Evolutionary conservation across 1,140 invertebrate genomes (phyloP), one percentile per base, ranked within the genome.

Genomic region (Drosophila repleta): DNA sequence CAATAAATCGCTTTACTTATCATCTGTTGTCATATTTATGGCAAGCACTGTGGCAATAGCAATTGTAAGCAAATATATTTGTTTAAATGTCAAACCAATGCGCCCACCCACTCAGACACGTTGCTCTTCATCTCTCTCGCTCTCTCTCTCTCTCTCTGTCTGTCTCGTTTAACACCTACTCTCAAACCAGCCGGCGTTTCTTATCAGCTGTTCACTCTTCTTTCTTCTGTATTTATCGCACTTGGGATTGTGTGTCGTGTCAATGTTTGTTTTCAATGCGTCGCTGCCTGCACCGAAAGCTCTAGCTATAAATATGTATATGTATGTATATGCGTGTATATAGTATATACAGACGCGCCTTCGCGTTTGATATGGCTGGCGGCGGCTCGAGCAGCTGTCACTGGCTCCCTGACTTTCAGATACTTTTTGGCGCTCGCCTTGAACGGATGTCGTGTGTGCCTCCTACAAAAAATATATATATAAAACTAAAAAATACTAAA

Each of bases 341-440:
- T 39, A 20, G 29, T 65, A 17, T 41, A 41, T 78, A 57, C 57
- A 71, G 82, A 55, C 82, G 75, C 83, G 83, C 83, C 82, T 82
- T 88, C 83, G 53, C 49, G n/a, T 63, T 74, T 80, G 74, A 82
- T 77, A 82, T 77, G 69, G 74, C 56, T 39, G 45, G 49, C 43
- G 45, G 49, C 43, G 41, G 20, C 26, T 55, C 53, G 32, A 48
- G 55, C 43, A 57, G 62, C 48, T 73, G 60, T 49, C 51, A 48
- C 32, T 65, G 51, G 55, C 45, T 77, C 52, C 72, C 48, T 51
- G 57, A 66, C 79, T 67, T 88, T 88, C 83, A 88, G 79, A 83
- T 77, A 83, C 83, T 74, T 76, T 83, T 89, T 74, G 84, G 79
- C 83, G 84, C 65, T 88, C 39, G 79, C 41, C 58, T 63, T 75